Evolutionary conservation across 53 echinoderm and acorn worm species (phyloP).

Genomic region (Hippasteria phrygiana): DNA sequence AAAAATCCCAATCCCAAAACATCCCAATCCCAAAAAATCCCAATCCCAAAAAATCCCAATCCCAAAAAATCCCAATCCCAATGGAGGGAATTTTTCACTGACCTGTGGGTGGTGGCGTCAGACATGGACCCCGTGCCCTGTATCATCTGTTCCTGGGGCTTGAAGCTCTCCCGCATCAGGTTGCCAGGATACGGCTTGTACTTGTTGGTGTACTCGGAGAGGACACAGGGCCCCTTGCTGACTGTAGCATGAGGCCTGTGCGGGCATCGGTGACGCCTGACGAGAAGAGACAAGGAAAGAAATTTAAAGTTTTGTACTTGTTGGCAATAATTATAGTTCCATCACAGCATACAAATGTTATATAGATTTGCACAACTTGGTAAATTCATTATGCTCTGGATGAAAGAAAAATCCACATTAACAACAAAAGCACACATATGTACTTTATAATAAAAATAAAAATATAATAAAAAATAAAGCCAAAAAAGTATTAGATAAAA

Average conservation of each 20-base stretch:
- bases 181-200: constrained; percentile 82
- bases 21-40: too few relatives aligned
- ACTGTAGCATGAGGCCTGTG: constrained; percentile 81
- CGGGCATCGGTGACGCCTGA: constrained; percentile 95
- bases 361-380: too few relatives aligned
- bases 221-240: constrained; percentile 82
- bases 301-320: background rate
- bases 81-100: background rate
- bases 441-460: too few relatives aligned
- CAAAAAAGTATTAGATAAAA: too few relatives aligned
- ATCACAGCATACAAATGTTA: too few relatives aligned
- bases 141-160: constrained; percentile 79
- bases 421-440: too few relatives aligned
- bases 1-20: too few relatives aligned
- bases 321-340: too few relatives aligned
- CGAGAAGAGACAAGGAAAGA: background rate
- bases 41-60: background rate
- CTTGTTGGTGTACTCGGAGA: constrained; percentile 95
- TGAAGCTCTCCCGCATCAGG: constrained; percentile 91
- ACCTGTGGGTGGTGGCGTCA: constrained; percentile 95
- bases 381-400: too few relatives aligned
- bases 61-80: background rate
- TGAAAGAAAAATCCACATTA: too few relatives aligned
- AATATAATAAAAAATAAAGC: too few relatives aligned
- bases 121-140: constrained; percentile 79